Conservation (phyloP, 35 echinoderm and acorn worm species). For the Apostichopus parvimensis region DNA sequence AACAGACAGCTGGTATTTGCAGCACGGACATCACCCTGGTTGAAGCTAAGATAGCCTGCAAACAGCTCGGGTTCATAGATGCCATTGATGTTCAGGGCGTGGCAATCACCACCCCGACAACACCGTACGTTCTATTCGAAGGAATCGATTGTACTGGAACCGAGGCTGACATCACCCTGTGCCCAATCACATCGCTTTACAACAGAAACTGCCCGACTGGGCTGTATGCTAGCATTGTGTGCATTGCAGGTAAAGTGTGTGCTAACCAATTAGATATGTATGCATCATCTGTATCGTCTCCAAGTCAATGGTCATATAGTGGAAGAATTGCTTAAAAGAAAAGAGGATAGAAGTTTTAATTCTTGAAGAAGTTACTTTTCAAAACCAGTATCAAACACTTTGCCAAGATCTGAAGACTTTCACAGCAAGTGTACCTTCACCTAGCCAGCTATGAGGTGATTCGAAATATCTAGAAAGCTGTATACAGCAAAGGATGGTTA, state of each 20-base stretch:
- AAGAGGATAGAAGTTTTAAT: too few relatives aligned
- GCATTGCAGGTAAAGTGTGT: neutral
- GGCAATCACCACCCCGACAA: neutral
- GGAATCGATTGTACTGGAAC: slow-evolving; percentile 13
- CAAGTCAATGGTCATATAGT: too few relatives aligned
- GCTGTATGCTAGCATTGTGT: slow-evolving; percentile 2
- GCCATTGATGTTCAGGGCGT: neutral
- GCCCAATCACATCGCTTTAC: neutral
- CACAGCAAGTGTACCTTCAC: too few relatives aligned
- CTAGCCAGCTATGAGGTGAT: too few relatives aligned
- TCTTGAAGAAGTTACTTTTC: too few relatives aligned
- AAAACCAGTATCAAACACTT: too few relatives aligned
- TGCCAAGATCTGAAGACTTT: too few relatives aligned
- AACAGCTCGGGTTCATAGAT: slow-evolving; percentile 12
- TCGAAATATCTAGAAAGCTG: too few relatives aligned
- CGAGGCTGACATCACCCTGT: slow-evolving; percentile 17
- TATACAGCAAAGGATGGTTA: too few relatives aligned
- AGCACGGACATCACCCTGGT: neutral
- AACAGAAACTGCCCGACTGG: slow-evolving; percentile 37
- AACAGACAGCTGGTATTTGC: slow-evolving; percentile 1
- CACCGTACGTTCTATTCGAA: neutral
- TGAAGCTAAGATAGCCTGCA: slow-evolving; percentile 6
- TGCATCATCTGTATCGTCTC: too few relatives aligned
- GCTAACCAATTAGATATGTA: too few relatives aligned
- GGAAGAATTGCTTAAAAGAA: too few relatives aligned